A percentile compares a stretch with the other conserved stretches of the same genome.
Evolutionary conservation across 2,797 vertebrate genomes (phyloP).

Genomic region (Coregonus sp.): DNA sequence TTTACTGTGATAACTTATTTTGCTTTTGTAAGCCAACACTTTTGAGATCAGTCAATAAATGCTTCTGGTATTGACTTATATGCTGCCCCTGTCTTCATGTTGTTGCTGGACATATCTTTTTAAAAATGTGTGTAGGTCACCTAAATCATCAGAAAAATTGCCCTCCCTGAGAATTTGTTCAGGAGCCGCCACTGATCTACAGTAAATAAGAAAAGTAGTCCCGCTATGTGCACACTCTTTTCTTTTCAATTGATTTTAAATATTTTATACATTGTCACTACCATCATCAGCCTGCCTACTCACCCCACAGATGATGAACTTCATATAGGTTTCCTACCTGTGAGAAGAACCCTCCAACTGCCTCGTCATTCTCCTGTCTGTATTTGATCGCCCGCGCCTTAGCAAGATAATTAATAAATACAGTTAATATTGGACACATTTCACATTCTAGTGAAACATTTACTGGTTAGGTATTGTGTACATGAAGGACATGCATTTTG

Average conservation of each 20-base stretch:
- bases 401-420: constrained; percentile 16
- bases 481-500: neutral
- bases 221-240: neutral
- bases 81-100: too few species aligned
- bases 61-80: too few species aligned
- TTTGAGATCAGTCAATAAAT: too few species aligned
- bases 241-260: neutral
- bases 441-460: neutral
- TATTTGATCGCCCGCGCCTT: constrained; percentile 94
- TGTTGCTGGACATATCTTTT: too few species aligned
- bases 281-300: constrained; percentile 37
- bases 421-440: neutral
- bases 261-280: neutral
- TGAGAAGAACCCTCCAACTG: constrained; percentile 94
- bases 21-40: too few species aligned
- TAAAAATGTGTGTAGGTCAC: too few species aligned
- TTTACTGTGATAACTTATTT: too few species aligned
- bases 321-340: constrained; percentile 94
- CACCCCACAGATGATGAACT: constrained; percentile 97
- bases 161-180: too few species aligned
- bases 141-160: too few species aligned
- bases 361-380: constrained; percentile 92
- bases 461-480: neutral
- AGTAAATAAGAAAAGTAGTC: neutral
- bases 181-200: too few species aligned